Evolutionary conservation across 2,797 vertebrate genomes (phyloP).

Genomic region (Syngnathus acus): DNA sequence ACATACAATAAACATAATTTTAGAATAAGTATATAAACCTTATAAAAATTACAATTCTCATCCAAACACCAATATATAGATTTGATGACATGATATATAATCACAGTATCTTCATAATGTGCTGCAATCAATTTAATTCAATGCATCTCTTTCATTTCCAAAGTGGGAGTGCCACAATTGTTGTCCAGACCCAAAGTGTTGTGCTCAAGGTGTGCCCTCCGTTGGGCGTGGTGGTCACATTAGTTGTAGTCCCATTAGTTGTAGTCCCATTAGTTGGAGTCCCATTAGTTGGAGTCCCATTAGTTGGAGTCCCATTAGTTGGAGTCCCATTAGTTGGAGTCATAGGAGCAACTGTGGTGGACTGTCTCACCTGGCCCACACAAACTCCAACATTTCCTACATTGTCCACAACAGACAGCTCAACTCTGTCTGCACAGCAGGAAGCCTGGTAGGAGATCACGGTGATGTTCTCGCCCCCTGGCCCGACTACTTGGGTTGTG

Average conservation of each 20-base stretch:
- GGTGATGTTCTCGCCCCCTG: slow-evolving; percentile 42
- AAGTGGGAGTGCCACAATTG: background rate
- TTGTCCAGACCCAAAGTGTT: background rate
- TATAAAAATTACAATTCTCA: background rate
- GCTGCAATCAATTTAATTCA: background rate
- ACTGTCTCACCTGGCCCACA: slow-evolving; percentile 19
- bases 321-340: slow-evolving; percentile 1
- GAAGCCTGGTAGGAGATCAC: slow-evolving; percentile 48
- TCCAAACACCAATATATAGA: background rate
- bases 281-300: background rate
- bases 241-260: no score
- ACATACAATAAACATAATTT: background rate
- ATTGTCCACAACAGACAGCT: slow-evolving; percentile 52
- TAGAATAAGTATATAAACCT: background rate
- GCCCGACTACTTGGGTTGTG: slow-evolving; percentile 23
- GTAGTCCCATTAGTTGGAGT: background rate
- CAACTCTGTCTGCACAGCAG: slow-evolving; percentile 55
- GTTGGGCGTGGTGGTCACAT: slow-evolving; percentile 11
- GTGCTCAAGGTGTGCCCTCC: slow-evolving; percentile 17
- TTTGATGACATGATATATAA: background rate
- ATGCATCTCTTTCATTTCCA: slow-evolving; percentile 1
- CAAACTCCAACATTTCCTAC: slow-evolving; percentile 59
- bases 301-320: background rate
- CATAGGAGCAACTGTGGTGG: slow-evolving; percentile 2
- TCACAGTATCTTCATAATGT: background rate